Evolutionary conservation across 2,888 invertebrate genomes (phyloP), one percentile per base, ranked within the genome.

Genomic region (Agriopis marginaria): DNA sequence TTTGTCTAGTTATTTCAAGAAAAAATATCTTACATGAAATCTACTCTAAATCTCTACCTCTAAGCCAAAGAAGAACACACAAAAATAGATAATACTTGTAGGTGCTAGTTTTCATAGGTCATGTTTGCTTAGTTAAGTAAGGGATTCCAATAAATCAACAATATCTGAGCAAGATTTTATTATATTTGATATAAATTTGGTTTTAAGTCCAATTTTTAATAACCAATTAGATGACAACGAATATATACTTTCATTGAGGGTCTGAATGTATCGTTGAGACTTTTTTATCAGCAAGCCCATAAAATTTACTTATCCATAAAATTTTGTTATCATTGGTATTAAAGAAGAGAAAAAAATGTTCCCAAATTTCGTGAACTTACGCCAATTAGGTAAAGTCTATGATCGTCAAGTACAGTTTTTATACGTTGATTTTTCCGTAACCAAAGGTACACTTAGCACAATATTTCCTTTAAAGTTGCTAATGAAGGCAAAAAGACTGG

Each of bases 401-500:
- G 12, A 44, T 51, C n/a, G 23, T 50, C 7, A 32, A 44, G 11
- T 56, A 53, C 53, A 55, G 23, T 49, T 64, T 23, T 56, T 49
- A 39, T 56, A 50, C 49, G 64, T 56, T 51, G 51, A 58, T 51
- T 61, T 55, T 39, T 14, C 51, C 51, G 14, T 56, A 58, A 53
- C 11, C 39, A 32, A 59, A 64, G 51, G 32, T 56, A 32, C 32
- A 32, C 32, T 51, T 56, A 56, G 62, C 56, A 62, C 69, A n/a
- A n/a, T n/a, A 14, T 68, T 66, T 64, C 12, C n/a, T 60, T 62
- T 60, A 58, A 56, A 47, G 63, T 60, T 54, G 17, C 66, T 66
- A 68, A 71, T 64, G 63, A 63, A 47, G 61, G 61, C 51, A 67
- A 63, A 70, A 67, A 63, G 14, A 14, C 53, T 62, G 39, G 58